These are phyloP conservation scores for Aphaenogaster floridana DNA, from an alignment of 1,140 invertebrate species.

Conservation along the genomic window DNA sequence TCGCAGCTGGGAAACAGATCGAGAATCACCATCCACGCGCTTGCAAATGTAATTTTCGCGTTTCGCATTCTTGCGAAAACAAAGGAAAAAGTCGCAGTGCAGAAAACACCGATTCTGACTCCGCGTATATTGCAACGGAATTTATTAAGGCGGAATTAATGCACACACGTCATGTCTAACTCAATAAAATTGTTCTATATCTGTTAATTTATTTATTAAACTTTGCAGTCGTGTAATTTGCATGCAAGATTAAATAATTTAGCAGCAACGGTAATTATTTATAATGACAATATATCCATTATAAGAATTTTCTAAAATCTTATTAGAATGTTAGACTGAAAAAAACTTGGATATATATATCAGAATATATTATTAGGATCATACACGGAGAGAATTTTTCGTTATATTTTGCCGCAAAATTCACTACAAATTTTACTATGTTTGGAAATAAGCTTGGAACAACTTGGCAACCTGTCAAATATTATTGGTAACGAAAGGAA, in stretches of 20 bases:
- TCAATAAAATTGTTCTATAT: slow-evolving; percentile 9
- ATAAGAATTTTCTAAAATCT: too few relatives aligned
- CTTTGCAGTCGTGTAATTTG: background rate
- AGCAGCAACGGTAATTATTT: slow-evolving; percentile 10
- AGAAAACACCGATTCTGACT: background rate
- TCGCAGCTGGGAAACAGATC: slow-evolving; percentile 38
- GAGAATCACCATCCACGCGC: background rate
- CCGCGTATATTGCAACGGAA: background rate
- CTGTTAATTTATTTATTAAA: slow-evolving; percentile 19
- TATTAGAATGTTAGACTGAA: too few relatives aligned
- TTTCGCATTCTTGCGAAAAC: slow-evolving; percentile 23
- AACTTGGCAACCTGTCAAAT: too few relatives aligned
- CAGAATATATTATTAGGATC: background rate
- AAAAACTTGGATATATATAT: background rate
- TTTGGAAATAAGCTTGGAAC: too few relatives aligned
- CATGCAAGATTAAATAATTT: background rate
- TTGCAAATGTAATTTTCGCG: slow-evolving; percentile 47
- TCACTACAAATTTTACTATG: too few relatives aligned
- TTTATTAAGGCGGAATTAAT: slow-evolving; percentile 23
- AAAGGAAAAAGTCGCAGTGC: background rate
- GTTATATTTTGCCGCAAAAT: too few relatives aligned
- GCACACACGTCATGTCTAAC: background rate
- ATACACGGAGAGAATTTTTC: too few relatives aligned
- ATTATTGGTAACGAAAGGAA: too few relatives aligned
- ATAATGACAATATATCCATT: background rate